Base-by-base conservation (phyloP, 1,140 invertebrate species). In the Dendrolimus punctatus region DNA sequence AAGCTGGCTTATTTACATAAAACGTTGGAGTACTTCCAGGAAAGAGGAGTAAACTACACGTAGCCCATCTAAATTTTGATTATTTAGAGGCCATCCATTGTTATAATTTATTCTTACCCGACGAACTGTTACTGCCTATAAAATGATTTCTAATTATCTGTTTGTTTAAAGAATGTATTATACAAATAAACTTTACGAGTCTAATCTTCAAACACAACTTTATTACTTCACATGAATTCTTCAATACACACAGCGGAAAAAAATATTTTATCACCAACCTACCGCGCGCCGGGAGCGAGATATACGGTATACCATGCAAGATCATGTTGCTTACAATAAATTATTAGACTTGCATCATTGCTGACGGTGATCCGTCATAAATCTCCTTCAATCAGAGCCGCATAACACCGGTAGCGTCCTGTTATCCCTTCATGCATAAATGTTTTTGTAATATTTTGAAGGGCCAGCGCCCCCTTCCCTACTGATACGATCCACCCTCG, bases 131-230 rank as follows among this genome's bases (percentile, higher is more conserved):
- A 63, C 63, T 62, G 63, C 55, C 65, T 57, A 76, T 76, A 74
- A 74, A 78, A 68, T 52, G 57, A 68, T 65, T 60, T 62, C 62
- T 80, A 84, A 85, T 85, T 80, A 81, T 76, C 63, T 70, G 72
- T 85, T 81, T 81, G 76, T 77, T 79, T 81, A 76, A 81, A 77
- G 71, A 77, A 76, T 73, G 73, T 64, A 71, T 73, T 77, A 84
- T 73, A 85, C 75, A 80, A 85, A 83, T 85, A 85, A 83, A 83
- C 73, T 83, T 83, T 81, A 83, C 77, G 81, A 80, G 69, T 72
- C 66, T 64, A 69, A 64, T 72, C 73, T 73, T 78, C 64, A 66
- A 76, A 74, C 75, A 73, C 76, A 73, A 76, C 73, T 80, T 80
- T 79, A 81, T 83, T 77, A 80, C 76, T 73, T 80, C 74, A 74